A percentile compares a stretch with the other conserved stretches of the same genome.
Conservation (phyloP, 2,797 vertebrate species). For the Hirundo rustica region DNA sequence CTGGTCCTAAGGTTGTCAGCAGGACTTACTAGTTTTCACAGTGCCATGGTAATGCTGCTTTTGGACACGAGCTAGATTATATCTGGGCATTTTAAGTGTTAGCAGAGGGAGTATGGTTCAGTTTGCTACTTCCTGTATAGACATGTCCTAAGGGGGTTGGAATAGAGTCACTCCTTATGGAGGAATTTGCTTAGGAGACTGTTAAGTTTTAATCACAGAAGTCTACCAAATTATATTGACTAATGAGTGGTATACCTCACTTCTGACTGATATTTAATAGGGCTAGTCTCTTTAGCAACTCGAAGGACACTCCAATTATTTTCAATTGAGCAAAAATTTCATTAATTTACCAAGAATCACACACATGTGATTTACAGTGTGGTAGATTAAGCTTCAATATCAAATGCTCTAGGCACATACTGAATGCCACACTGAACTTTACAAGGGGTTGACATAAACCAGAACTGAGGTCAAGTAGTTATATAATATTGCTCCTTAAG, state of each 20-base stretch:
- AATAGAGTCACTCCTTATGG: not conserved
- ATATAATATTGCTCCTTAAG: not conserved
- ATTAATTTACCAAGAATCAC: constrained; percentile 25
- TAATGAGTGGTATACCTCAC: not conserved
- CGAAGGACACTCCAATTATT: not conserved
- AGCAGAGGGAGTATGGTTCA: not conserved
- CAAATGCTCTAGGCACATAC: not conserved
- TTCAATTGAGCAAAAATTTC: not conserved
- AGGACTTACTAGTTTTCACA: not conserved
- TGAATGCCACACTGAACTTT: not conserved
- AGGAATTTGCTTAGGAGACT: constrained; percentile 1
- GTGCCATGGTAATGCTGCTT: constrained; percentile 12
- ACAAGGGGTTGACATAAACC: not conserved
- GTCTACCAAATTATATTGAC: not conserved
- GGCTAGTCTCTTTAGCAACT: not conserved
- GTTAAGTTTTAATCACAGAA: not conserved
- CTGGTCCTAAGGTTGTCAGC: constrained; percentile 11
- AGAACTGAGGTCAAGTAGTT: not conserved
- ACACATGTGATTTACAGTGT: not conserved
- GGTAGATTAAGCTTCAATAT: not conserved
- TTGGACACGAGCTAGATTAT: not conserved
- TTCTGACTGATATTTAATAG: not conserved
- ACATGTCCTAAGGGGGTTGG: not conserved
- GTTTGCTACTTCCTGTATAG: not conserved
- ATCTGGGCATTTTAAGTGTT: not conserved